Evolutionary conservation across 2,797 vertebrate genomes (phyloP).

Genomic region (Naso thynnoides): DNA sequence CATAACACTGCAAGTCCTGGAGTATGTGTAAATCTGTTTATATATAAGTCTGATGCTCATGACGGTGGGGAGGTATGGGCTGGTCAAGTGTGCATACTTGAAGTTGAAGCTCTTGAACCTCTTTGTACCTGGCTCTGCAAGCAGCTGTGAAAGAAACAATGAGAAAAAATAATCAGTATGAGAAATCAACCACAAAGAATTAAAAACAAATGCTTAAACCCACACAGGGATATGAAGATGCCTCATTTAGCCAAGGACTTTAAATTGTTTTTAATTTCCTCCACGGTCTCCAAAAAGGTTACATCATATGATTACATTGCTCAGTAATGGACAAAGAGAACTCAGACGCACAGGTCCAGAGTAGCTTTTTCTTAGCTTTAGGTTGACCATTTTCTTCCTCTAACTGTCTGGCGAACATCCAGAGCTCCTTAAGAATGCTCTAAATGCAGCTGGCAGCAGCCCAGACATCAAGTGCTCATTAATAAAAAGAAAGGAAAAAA

Average conservation of each 20-base stretch:
- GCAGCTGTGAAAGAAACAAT: constrained; percentile 66
- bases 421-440: constrained; percentile 91
- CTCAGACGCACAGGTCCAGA: constrained; percentile 32
- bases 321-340: constrained; percentile 37
- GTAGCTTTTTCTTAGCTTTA: constrained; percentile 75
- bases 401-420: constrained; percentile 87
- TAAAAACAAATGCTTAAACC: constrained; percentile 44
- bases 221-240: constrained; percentile 39
- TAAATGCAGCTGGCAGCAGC: constrained; percentile 93
- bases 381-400: constrained; percentile 88
- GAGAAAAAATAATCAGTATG: constrained; percentile 50
- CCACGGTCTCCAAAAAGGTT: constrained; percentile 27
- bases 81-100: constrained; percentile 62
- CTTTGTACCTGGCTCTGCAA: constrained; percentile 46
- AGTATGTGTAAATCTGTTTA: constrained; percentile 23
- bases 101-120: constrained; percentile 62
- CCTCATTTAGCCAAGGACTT: constrained; percentile 34
- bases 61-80: constrained; percentile 15
- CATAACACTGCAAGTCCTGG: constrained; percentile 18
- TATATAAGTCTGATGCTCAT: constrained; percentile 19
- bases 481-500: constrained; percentile 83
- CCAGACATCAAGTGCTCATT: constrained; percentile 95
- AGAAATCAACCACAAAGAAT: constrained; percentile 48
- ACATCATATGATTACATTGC: constrained; percentile 42
- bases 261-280: constrained; percentile 51